These are phyloP conservation scores for Metalampra italica DNA, from an alignment of 2,888 invertebrate species.

Conservation along the genomic window DNA sequence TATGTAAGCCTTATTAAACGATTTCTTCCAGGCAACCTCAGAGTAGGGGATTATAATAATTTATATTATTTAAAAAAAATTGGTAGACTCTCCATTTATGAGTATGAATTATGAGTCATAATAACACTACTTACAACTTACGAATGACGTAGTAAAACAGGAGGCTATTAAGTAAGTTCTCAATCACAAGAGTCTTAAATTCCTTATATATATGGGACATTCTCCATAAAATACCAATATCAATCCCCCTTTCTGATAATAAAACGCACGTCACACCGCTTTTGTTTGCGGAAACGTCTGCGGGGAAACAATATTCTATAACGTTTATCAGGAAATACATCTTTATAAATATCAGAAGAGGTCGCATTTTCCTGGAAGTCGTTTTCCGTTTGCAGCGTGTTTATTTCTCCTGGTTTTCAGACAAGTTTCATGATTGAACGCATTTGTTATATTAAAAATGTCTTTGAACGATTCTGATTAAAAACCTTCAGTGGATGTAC, in stretches of 20 bases:
- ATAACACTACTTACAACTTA: no score
- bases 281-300: constrained; percentile 11
- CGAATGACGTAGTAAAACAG: neutral
- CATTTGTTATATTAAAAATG: no score
- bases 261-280: constrained; percentile 9
- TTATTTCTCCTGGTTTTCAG: neutral
- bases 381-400: neutral
- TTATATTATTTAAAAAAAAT: no score
- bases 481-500: no score
- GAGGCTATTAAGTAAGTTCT: neutral
- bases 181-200: neutral
- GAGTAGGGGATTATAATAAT: no score
- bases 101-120: no score
- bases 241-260: constrained; percentile 5
- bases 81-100: no score
- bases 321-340: constrained; percentile 3
- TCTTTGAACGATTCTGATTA: no score
- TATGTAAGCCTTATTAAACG: no score
- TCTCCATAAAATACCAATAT: constrained; percentile 3
- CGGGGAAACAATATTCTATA: constrained; percentile 9
- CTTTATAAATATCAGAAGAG: constrained; percentile 1
- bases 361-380: neutral
- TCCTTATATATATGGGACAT: neutral
- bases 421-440: neutral
- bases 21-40: no score